Conservation (phyloP, 2,888 invertebrate genomes). For the Bombylius major region DNA sequence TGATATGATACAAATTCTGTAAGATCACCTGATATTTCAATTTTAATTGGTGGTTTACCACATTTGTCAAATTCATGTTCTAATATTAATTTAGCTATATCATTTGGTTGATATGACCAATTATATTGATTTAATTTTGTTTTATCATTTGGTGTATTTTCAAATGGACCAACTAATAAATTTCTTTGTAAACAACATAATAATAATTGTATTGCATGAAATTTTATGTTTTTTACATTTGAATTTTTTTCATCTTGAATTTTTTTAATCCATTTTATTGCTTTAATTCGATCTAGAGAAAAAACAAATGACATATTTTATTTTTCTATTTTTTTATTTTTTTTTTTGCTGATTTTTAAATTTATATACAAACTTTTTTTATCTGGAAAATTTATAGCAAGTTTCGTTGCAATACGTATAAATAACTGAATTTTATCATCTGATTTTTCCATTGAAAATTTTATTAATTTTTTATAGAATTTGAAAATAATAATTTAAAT, state of each 20-base stretch:
- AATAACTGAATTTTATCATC: background rate
- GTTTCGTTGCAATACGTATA: background rate
- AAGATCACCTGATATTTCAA: constrained; percentile 34
- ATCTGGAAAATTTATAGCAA: background rate
- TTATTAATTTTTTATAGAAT: background rate
- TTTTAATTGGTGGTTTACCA: constrained; percentile 24
- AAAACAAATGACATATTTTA: background rate
- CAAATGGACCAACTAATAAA: constrained; percentile 34
- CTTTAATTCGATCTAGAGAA: constrained; percentile 12
- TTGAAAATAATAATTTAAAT: too few relatives aligned
- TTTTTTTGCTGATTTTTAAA: background rate
- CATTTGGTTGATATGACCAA: constrained; percentile 20
- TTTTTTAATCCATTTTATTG: constrained; percentile 16
- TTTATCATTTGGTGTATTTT: constrained; percentile 27
- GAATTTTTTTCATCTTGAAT: constrained; percentile 8
- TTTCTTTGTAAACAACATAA: constrained; percentile 36
- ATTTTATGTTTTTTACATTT: background rate
- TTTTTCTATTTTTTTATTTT: too few relatives aligned
- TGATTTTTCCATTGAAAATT: background rate
- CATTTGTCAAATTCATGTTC: constrained; percentile 21
- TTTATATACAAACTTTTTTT: background rate
- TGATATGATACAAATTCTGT: constrained; percentile 38
- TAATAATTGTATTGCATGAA: constrained; percentile 35
- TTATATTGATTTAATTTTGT: constrained; percentile 18
- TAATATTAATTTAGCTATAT: constrained; percentile 29